These are phyloP conservation scores for Neodiprion fabricii DNA, from an alignment of 1,140 invertebrate genomes.

Conservation along the genomic window DNA sequence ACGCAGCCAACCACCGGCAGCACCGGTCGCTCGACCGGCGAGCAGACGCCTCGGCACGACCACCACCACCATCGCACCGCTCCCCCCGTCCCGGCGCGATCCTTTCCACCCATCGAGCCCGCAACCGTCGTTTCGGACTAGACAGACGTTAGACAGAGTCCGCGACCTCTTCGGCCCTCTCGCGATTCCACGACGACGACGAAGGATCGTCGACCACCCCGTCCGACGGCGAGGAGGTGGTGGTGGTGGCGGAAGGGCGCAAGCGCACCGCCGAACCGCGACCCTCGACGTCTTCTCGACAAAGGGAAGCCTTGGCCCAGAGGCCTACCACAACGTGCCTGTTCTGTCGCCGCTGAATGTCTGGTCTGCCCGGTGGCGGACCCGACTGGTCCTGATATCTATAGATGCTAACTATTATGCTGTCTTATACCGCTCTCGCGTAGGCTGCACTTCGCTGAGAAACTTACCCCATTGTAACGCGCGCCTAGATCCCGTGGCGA, in stretches of 20 bases:
- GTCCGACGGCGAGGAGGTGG: constrained; percentile 1
- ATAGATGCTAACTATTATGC: too few relatives aligned
- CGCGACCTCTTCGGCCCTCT: not conserved
- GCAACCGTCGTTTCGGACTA: constrained; percentile 27
- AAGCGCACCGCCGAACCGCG: not conserved
- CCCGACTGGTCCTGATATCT: too few relatives aligned
- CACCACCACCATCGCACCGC: constrained; percentile 5
- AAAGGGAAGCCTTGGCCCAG: constrained; percentile 18
- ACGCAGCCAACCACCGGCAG: not conserved
- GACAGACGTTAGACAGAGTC: constrained; percentile 40
- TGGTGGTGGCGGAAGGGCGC: constrained; percentile 6
- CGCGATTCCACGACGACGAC: not conserved
- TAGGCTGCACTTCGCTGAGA: not conserved
- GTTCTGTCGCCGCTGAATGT: too few relatives aligned
- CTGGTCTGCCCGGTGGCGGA: too few relatives aligned
- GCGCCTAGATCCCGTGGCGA: not conserved
- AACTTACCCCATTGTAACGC: constrained; percentile 3
- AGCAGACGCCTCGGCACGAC: not conserved
- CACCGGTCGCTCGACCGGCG: not conserved
- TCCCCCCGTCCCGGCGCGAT: not conserved
- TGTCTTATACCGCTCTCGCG: not conserved
- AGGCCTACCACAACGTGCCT: constrained; percentile 30
- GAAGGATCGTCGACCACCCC: not conserved
- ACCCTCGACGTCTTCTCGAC: not conserved
- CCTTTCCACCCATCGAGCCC: not conserved